Conservation (phyloP, 2,113 vertebrate genomes). For the Anseranas semipalmata region DNA sequence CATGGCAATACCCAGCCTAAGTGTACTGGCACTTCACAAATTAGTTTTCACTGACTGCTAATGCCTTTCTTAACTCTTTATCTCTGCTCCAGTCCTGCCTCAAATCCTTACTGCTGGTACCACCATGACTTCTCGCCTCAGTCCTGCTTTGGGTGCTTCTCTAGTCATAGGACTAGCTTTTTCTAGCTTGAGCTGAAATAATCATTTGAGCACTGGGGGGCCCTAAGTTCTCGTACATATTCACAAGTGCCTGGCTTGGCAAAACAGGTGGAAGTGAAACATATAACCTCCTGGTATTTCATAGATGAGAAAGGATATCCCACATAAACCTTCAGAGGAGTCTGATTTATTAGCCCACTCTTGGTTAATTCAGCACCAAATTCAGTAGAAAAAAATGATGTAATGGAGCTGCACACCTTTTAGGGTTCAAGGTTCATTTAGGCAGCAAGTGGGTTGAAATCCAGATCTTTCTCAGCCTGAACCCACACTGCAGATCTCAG, state of each 20-base stretch:
- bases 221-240: not conserved
- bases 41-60: not conserved
- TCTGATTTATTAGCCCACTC: not conserved
- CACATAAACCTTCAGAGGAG: not conserved
- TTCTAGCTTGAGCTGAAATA: not conserved
- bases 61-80: not conserved
- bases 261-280: not conserved
- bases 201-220: not conserved
- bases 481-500: fast-evolving
- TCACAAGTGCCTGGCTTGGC: not conserved
- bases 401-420: not conserved
- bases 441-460: not conserved
- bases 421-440: not conserved
- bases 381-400: not conserved
- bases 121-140: not conserved
- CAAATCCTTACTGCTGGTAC: not conserved
- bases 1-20: not conserved
- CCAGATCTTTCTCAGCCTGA: not conserved
- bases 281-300: not conserved
- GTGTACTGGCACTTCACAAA: not conserved
- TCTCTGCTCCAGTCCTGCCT: not conserved
- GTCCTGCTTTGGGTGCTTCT: not conserved
- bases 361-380: not conserved
- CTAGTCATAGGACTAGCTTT: not conserved
- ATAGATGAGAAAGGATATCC: not conserved